Percentiles rank a stretch among this genome's conserved stretches.
phyloP scores from a whole-genome alignment of 2,113 vertebrate species.

The Myiopsitta monachus region DNA sequence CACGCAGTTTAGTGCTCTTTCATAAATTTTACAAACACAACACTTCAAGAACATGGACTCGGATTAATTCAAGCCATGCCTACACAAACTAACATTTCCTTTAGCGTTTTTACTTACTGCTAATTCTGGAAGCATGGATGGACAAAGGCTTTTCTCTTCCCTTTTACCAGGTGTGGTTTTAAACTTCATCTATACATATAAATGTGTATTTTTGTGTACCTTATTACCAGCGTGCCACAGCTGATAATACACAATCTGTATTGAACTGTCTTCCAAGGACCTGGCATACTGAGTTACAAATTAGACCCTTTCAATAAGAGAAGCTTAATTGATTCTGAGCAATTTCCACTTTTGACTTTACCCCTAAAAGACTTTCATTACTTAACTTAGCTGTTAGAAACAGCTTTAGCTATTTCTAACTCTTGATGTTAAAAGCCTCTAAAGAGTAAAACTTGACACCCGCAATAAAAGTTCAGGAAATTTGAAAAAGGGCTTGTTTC shows the following conservation, averaged over 20 bases:
- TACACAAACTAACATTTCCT: constrained; percentile 62
- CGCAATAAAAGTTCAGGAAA: background rate
- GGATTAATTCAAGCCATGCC: constrained; percentile 60
- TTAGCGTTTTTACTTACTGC: background rate
- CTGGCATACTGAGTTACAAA: background rate
- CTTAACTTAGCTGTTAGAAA: background rate
- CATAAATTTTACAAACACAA: constrained; percentile 66
- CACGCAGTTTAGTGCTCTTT: constrained; percentile 58
- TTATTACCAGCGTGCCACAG: background rate
- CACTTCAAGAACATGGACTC: constrained; percentile 11
- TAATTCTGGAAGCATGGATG: background rate
- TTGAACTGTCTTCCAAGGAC: background rate
- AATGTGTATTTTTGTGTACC: background rate
- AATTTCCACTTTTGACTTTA: background rate
- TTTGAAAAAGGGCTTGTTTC: background rate
- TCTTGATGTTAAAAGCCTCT: background rate
- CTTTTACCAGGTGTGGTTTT: background rate
- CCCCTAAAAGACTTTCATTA: background rate
- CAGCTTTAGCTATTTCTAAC: background rate
- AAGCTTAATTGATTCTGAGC: background rate
- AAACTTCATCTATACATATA: background rate
- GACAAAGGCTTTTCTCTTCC: constrained; percentile 18
- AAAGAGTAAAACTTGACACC: background rate
- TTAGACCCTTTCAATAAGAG: background rate
- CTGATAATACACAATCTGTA: background rate